phyloP scores from a whole-genome alignment of 2,113 vertebrate genomes.

The Amazona guildingii region DNA sequence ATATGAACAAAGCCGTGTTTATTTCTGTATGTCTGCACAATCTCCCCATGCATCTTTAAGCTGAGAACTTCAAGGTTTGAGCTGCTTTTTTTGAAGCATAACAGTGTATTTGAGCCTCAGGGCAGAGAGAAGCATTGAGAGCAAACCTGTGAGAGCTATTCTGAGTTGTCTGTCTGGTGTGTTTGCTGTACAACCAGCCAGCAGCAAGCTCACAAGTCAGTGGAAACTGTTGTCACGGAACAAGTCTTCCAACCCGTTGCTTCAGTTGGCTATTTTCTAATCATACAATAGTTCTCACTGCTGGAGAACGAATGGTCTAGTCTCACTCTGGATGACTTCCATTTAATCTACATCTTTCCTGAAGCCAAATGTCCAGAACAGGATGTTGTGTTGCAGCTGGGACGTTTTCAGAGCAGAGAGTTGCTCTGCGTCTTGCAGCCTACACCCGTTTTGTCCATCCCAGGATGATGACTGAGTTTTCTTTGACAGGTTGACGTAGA shows the following conservation, averaged over 20 bases:
- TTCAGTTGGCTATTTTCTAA: neutral
- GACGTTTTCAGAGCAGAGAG: neutral
- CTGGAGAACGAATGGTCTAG: neutral
- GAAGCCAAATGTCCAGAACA: neutral
- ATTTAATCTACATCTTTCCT: neutral
- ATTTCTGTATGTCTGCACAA: neutral
- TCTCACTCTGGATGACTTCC: neutral
- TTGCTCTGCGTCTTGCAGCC: neutral
- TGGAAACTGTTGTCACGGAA: neutral
- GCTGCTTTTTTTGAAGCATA: neutral
- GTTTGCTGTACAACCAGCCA: neutral
- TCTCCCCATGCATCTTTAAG: neutral
- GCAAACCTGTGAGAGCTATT: neutral
- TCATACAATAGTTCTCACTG: neutral
- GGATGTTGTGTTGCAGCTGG: neutral
- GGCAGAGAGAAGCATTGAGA: neutral
- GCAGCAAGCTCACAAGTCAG: neutral
- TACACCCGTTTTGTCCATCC: neutral
- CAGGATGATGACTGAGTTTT: neutral
- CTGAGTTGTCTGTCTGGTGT: neutral
- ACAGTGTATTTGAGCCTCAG: neutral
- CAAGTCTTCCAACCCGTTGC: neutral
- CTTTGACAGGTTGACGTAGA: neutral
- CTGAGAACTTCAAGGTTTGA: neutral
- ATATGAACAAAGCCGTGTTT: neutral